A percentile compares a stretch with the other conserved stretches of the same genome.
Evolutionary conservation across 2,797 vertebrate species (phyloP).

Genomic region (Botia almorhae): DNA sequence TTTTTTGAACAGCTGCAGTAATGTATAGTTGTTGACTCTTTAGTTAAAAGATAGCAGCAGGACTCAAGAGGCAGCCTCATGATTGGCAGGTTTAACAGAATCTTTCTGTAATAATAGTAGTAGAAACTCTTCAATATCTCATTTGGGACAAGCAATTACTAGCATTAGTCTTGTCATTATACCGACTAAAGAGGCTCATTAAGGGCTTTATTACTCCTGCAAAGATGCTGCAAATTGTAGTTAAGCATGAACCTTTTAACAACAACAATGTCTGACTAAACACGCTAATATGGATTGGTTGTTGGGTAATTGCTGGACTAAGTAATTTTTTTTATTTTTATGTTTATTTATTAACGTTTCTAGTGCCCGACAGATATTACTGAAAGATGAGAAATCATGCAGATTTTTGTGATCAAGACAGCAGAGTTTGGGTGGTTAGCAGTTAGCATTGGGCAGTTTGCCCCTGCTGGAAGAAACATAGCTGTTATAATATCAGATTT

Average conservation of each 20-base stretch:
- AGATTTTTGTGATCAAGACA: too few relatives aligned
- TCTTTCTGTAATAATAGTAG: too few relatives aligned
- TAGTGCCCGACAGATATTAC: background rate
- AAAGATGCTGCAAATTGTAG: constrained; percentile 13
- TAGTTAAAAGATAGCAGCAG: background rate
- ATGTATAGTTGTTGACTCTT: background rate
- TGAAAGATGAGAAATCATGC: too few relatives aligned
- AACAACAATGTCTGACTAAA: constrained; percentile 9
- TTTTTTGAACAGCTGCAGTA: background rate
- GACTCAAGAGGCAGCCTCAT: background rate
- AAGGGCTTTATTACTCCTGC: constrained; percentile 28
- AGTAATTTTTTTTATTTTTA: background rate
- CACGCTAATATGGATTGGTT: background rate
- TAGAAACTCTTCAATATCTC: constrained; percentile 23
- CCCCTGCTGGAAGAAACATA: too few relatives aligned
- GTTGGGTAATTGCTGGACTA: background rate
- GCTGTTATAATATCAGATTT: too few relatives aligned
- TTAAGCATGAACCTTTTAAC: background rate
- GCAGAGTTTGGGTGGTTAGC: too few relatives aligned
- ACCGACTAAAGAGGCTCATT: constrained; percentile 39
- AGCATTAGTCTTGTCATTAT: constrained; percentile 29
- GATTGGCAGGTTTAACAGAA: background rate
- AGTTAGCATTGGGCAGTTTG: too few relatives aligned
- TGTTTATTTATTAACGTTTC: background rate
- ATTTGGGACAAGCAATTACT: constrained; percentile 25